Evolutionary conservation across 2,888 invertebrate genomes (phyloP).

Genomic region (Blastobasis adustella): DNA sequence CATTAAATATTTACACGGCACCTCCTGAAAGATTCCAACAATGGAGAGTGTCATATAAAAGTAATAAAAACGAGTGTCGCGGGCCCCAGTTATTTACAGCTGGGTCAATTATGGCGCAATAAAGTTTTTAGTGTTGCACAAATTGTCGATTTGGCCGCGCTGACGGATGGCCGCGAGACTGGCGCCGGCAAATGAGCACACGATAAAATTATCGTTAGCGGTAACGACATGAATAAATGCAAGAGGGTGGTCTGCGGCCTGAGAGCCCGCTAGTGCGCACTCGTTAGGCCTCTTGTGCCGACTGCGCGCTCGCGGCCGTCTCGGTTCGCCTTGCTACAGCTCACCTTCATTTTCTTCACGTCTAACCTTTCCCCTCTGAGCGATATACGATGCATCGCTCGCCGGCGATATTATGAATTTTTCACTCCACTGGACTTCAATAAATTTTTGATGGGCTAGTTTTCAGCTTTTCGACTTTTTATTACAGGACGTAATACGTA

Average conservation of each 20-base stretch:
- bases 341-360: conserved; percentile 25
- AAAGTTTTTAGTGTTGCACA: conserved; percentile 71
- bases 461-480: too few species aligned
- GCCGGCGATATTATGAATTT: conserved; percentile 1
- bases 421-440: background rate
- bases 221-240: conserved; percentile 77
- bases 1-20: too few species aligned
- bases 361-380: conserved; percentile 9
- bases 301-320: conserved; percentile 23
- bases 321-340: conserved; percentile 13
- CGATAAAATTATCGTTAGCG: conserved; percentile 77
- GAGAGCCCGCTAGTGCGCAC: conserved; percentile 34
- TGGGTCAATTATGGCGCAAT: conserved; percentile 69
- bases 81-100: conserved; percentile 51
- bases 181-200: conserved; percentile 75
- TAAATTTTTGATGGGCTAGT: too few species aligned
- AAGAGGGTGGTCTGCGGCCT: conserved; percentile 61
- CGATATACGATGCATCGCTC: conserved; percentile 4
- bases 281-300: conserved; percentile 65
- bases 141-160: conserved; percentile 68
- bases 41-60: conserved; percentile 6
- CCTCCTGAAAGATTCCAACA: conserved; percentile 6
- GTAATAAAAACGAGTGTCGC: conserved; percentile 34
- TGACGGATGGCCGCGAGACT: conserved; percentile 70
- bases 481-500: too few species aligned